Base-by-base conservation (phyloP, 1,140 invertebrate species). In the Bombus ignitus region DNA sequence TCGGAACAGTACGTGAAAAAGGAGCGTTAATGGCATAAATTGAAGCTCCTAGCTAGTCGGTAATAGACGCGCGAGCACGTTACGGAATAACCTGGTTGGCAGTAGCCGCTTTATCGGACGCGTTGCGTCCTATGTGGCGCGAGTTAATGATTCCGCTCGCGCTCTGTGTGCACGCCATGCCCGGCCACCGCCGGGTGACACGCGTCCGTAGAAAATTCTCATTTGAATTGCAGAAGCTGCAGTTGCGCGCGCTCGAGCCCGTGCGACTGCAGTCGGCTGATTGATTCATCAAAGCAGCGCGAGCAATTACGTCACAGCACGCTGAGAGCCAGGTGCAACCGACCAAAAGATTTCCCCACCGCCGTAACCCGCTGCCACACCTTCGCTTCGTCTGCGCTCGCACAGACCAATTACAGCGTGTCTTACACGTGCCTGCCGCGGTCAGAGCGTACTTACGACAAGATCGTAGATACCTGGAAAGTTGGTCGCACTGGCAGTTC, bases 261-360 rank as follows among this genome's bases (percentile, higher is more conserved):
- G 35, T 35, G 32, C 74, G 81, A 44, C 87, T 68, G 75, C 80
- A 65, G 47, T 71, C 83, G 76, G 62, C 76, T 86, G 86, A 90
- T 90, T 88, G 88, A 90, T 90, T 90, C 89, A 81, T 90, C 89
- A 90, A 90, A 90, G 87, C 83, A 74, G 83, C 82, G 76, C 47
- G 35, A 73, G 86, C 82, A 81, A 87, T 89, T 89, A 89, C 85
- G 88, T 86, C 77, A 62, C 44, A 2, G 32, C n/a, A 32, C n/a
- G 3, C 10, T 5, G 53, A 35, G 53, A 81, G 86, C 73, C 81
- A 87, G 81, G 79, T 87, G 85, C 85, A 62, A 82, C 25, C 42
- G 6, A 80, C 79, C 70, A 74, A 71, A 88, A 79, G 75, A 62
- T 86, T 86, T 68, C 77, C 37, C 71, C 22, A 10, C 28, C 75